Evolutionary conservation across 2,888 invertebrate species (phyloP).

Genomic region (Malacosoma neustria): DNA sequence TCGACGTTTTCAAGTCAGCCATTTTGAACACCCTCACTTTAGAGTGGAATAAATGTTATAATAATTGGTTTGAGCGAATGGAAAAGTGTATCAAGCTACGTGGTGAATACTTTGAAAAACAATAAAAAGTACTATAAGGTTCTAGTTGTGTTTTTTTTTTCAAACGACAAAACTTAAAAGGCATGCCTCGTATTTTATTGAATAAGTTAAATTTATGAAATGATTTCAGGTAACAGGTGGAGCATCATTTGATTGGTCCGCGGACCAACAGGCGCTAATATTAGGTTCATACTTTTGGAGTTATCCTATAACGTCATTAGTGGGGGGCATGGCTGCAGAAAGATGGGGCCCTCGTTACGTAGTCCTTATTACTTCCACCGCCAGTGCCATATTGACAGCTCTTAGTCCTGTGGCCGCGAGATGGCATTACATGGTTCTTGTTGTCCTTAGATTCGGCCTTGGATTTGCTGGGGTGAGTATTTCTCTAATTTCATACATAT

Average conservation of each 20-base stretch:
- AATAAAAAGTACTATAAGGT: too few relatives aligned
- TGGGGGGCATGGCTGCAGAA: conserved; percentile 80
- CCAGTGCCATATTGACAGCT: conserved; percentile 73
- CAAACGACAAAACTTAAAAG: too few relatives aligned
- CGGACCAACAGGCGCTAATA: conserved; percentile 76
- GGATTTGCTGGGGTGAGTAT: conserved; percentile 77
- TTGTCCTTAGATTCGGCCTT: conserved; percentile 73
- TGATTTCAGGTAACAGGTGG: conserved; percentile 26
- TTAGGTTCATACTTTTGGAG: conserved; percentile 82
- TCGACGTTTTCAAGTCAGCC: too few relatives aligned
- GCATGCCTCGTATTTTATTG: too few relatives aligned
- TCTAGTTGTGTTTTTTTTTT: too few relatives aligned
- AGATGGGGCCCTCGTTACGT: conserved; percentile 77
- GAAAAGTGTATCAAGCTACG: too few relatives aligned
- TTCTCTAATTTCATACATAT: too few relatives aligned
- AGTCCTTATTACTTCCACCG: conserved; percentile 66
- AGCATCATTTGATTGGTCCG: conserved; percentile 70
- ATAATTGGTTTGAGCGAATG: too few relatives aligned
- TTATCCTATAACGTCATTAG: conserved; percentile 78
- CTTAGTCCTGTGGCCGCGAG: conserved; percentile 76
- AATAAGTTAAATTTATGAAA: too few relatives aligned
- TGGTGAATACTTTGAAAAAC: too few relatives aligned
- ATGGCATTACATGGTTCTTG: conserved; percentile 70
- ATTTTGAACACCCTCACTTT: too few relatives aligned
- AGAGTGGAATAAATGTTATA: too few relatives aligned